Percentiles rank a stretch among this genome's conserved stretches.
Evolutionary conservation across 2,797 vertebrate genomes (phyloP).

Genomic region (Ficedula albicollis): DNA sequence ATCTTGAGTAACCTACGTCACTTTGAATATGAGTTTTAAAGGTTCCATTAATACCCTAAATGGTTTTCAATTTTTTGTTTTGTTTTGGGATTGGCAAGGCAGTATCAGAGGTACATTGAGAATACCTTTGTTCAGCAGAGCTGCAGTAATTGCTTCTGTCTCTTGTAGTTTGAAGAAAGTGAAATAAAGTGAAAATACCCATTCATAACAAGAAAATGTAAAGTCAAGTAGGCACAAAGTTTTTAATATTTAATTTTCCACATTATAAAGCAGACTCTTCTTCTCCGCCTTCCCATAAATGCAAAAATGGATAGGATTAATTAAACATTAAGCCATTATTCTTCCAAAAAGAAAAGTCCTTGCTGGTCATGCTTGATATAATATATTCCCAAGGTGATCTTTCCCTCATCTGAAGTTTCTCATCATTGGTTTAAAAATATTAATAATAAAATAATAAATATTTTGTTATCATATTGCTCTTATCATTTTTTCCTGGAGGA

Average conservation of each 20-base stretch:
- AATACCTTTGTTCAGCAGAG: conserved; percentile 61
- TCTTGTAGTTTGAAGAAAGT: conserved; percentile 66
- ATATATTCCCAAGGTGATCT: conserved; percentile 75
- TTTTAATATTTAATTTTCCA: conserved; percentile 84
- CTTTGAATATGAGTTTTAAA: conserved; percentile 60
- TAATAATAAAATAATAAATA: conserved; percentile 43
- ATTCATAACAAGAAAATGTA: conserved; percentile 80
- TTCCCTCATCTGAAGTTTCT: conserved; percentile 22
- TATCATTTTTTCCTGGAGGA: not conserved
- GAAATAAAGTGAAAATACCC: conserved; percentile 75
- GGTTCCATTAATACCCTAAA: conserved; percentile 46
- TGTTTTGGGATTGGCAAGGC: conserved; percentile 60
- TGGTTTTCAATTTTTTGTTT: conserved; percentile 59
- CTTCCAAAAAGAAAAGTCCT: conserved; percentile 73
- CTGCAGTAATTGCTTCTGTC: conserved; percentile 69
- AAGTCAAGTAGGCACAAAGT: conserved; percentile 77
- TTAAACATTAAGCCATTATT: conserved; percentile 82
- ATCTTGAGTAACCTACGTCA: conserved; percentile 23
- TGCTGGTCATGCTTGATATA: conserved; percentile 69
- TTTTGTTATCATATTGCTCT: conserved; percentile 16
- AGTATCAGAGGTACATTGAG: conserved; percentile 40
- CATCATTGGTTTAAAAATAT: conserved; percentile 41
- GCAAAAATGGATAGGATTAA: conserved; percentile 80
- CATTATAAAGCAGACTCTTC: conserved; percentile 79
- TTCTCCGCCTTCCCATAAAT: conserved; percentile 76